Base-by-base conservation (phyloP, 2,888 invertebrate genomes). In the Tenthredo amoena region DNA sequence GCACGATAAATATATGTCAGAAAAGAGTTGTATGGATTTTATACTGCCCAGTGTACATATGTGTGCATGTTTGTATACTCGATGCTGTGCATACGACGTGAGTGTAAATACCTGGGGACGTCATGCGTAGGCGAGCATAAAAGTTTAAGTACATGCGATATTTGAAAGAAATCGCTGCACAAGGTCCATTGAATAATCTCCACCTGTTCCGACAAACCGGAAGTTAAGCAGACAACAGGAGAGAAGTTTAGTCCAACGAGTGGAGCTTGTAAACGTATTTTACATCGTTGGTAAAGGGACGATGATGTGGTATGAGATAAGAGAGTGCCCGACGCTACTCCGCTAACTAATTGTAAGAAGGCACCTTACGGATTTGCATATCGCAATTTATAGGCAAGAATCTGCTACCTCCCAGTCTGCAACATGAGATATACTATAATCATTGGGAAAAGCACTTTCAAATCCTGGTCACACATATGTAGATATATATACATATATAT, bases 311-410 rank as follows among this genome's bases (percentile, higher is more conserved):
- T 40, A n/a, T 40, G 50, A 77, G 77, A 77, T 77, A 55, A 55
- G 50, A 55, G n/a, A 7, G 7, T 50, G 77, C 55, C 15, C 9
- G 55, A 50, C 47, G 47, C 55, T 9, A 18, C 15, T 68, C 68
- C 40, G 76, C 77, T 47, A 40, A 43, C 40, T 74, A 40, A 40
- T 74, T 21, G 40, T 43, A 43, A 71, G 31, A 37, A 71, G 37
- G 72, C 71, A 43, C n/a, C 88, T 91, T 90, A 90, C 90, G 89
- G 90, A 92, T 92, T 92, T 91, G 89, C 91, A 92, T 92, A 91
- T 86, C 72, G 90, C 89, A 89, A 92, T 92, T 91, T 92, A 91
- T 90, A 89, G 89, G 85, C 87, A 86, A 86, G 85, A 31, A 86
- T 84, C 87, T 58, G 84, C 87, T 88, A 86, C 89, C 87, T 88